Conservation (phyloP, 2,797 vertebrate species). For the Sphenopsis melanotis region DNA sequence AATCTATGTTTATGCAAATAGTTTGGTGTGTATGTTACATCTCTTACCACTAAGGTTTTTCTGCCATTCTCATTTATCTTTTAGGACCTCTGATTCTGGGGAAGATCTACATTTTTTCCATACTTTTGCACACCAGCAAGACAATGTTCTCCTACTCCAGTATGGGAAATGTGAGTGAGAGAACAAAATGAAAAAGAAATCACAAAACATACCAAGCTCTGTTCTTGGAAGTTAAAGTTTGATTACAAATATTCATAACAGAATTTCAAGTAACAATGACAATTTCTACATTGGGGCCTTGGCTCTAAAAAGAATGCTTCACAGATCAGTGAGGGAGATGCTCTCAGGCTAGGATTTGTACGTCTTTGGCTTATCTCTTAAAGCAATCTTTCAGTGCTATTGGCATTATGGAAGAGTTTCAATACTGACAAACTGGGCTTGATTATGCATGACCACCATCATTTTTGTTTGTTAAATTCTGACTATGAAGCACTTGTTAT, state of each 20-base stretch:
- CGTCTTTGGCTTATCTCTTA: neutral
- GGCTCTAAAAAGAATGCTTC: neutral
- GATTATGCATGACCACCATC: neutral
- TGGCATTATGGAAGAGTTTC: neutral
- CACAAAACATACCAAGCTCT: neutral
- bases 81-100: neutral
- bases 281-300: neutral
- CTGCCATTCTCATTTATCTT: neutral
- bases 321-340: neutral
- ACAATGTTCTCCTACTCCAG: neutral
- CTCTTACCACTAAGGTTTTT: neutral
- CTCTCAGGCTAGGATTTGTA: neutral
- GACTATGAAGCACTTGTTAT: neutral
- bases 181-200: neutral
- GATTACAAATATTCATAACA: neutral
- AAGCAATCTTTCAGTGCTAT: neutral
- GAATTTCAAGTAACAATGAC: neutral
- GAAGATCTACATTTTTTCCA: neutral
- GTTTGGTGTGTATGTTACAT: neutral
- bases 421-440: neutral
- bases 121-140: neutral
- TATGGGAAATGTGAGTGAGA: neutral
- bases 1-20: rapidly evolving
- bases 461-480: neutral
- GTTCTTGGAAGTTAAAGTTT: neutral